Base-by-base conservation (phyloP, 2,888 invertebrate species). In the Sminthurides aquaticus region DNA sequence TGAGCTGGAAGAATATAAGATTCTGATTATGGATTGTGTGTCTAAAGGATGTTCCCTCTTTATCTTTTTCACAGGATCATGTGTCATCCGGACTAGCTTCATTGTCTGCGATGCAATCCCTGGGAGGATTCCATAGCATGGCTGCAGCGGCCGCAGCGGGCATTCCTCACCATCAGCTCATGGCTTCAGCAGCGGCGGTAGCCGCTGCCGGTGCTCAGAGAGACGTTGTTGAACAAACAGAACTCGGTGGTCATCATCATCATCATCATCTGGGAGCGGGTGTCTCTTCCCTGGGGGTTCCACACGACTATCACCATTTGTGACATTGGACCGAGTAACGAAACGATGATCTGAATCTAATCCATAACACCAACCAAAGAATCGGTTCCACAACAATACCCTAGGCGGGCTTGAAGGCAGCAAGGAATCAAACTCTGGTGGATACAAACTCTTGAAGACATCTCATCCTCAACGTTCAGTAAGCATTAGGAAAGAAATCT, bases 251-350 rank as follows among this genome's bases (percentile, higher is more conserved):
- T 69, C 65, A 66, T 61, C 67, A 60, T 60, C 65, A 66, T 69
- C 65, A 66, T 61, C 67, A 60, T 60, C 65, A 66, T 69, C 60
- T 72, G 67, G 69, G 69, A 66, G 65, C 69, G 67, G 70, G 70
- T 63, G 69, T 68, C 55, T 64, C 67, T 20, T 60, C 70, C 49
- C 64, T 72, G 59, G 72, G 72, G 67, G 72, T 69, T 49, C 70
- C 71, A 57, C 74, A 74, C 67, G 74, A 74, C 54, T 74, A 74
- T 63, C 74, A 73, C 65, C 74, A 74, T 65, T 72, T 74, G 72
- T 74, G 74, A 74, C 74, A 67, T 49, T 74, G 71, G 69, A 66
- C 58, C 28, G 64, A 64, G 64, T 64, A 59, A 64, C 57, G 34
- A n/a, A n/a, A n/a, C n/a, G n/a, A n/a, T n/a, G n/a, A n/a, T n/a